Percentiles rank a stretch among this genome's conserved stretches.
Conservation (phyloP, 2,888 invertebrate genomes). For the Lasioglossum pauxillum region DNA sequence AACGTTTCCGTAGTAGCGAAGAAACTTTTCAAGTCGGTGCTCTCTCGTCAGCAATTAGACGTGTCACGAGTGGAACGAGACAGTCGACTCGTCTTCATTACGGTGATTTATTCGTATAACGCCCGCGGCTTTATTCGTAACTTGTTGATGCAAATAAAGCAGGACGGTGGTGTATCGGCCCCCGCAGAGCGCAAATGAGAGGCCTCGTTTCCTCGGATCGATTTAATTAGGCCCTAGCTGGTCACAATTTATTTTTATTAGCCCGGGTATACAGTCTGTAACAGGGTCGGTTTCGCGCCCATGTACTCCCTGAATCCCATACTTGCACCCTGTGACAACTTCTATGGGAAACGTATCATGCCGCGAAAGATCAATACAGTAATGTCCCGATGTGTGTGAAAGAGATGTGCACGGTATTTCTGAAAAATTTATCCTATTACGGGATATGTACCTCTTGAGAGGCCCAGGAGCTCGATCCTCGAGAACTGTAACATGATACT, state of each 20-base stretch:
- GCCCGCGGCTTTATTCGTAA: conserved; percentile 36
- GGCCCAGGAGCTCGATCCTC: not conserved
- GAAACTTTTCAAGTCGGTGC: not conserved
- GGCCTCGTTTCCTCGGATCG: conserved; percentile 56
- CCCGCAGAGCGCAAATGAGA: conserved; percentile 29
- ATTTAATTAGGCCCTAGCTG: conserved; percentile 72
- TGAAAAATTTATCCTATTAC: not conserved
- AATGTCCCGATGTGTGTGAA: not conserved
- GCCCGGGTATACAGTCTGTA: conserved; percentile 49
- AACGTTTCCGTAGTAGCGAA: not conserved
- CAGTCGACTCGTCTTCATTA: not conserved
- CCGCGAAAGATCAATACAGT: conserved; percentile 67
- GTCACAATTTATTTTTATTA: conserved; percentile 78
- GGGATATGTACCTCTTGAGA: not conserved
- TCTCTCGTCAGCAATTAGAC: not conserved
- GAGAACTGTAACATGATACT: not conserved
- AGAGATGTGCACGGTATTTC: not conserved
- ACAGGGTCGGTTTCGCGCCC: conserved; percentile 63
- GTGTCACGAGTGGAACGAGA: conserved; percentile 1
- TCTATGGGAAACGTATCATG: conserved; percentile 71
- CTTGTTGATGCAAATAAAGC: conserved; percentile 50
- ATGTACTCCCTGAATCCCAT: conserved; percentile 42
- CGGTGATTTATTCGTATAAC: conserved; percentile 30
- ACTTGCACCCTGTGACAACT: conserved; percentile 66
- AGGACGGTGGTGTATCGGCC: conserved; percentile 3